These are phyloP conservation scores for Hypsibius dujardini DNA, from an alignment of 1,140 invertebrate genomes.

Conservation along the genomic window DNA sequence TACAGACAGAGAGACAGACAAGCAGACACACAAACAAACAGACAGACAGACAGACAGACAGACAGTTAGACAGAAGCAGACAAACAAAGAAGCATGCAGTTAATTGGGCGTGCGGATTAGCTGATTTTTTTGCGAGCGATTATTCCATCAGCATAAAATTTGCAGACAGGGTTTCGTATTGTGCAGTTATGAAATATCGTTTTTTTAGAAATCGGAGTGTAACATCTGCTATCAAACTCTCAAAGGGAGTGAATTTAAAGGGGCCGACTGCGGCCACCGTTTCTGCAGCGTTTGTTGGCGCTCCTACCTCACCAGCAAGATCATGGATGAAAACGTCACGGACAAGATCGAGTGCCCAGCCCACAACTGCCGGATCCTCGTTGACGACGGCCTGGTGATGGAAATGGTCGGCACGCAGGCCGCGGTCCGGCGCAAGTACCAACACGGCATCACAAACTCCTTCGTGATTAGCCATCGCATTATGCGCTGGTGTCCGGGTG, in stretches of 20 bases:
- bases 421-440: conserved; percentile 86
- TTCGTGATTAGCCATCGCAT: conserved; percentile 92
- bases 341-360: conserved; percentile 87
- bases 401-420: conserved; percentile 64
- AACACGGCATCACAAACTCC: conserved; percentile 93
- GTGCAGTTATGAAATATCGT: not conserved
- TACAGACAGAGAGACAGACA: no score
- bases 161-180: not conserved
- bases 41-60: no score
- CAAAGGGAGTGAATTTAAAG: conserved; percentile 23
- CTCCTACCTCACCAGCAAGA: conserved; percentile 92
- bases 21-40: no score
- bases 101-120: no score
- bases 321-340: conserved; percentile 72
- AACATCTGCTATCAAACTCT: conserved; percentile 65
- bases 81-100: no score
- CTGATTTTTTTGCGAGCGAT: no score
- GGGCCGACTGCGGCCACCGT: conserved; percentile 69
- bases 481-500: conserved; percentile 88
- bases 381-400: conserved; percentile 91
- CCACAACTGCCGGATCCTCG: conserved; percentile 56
- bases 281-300: conserved; percentile 89
- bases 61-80: no score
- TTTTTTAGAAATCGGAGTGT: conserved; percentile 49
- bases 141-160: no score